Percentiles rank a stretch among this genome's conserved stretches.
Conservation (phyloP, 2,113 vertebrate species). For the Oceanites oceanicus region DNA sequence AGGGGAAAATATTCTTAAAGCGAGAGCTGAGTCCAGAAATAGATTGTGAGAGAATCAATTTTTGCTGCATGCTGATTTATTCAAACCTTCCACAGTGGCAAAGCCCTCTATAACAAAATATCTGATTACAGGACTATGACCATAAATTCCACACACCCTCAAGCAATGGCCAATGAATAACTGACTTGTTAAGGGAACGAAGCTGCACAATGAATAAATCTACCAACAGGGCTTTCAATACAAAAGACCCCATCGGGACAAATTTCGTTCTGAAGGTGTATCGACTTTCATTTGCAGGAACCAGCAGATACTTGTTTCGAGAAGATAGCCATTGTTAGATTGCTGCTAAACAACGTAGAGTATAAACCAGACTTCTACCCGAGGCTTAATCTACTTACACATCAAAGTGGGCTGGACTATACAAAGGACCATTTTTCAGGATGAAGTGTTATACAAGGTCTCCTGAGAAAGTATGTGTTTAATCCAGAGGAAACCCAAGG, state of each 20-base stretch:
- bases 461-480: background rate
- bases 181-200: constrained; percentile 52
- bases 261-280: constrained; percentile 54
- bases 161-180: constrained; percentile 62
- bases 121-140: constrained; percentile 52
- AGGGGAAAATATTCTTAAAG: background rate
- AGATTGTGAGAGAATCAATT: constrained; percentile 47
- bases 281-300: constrained; percentile 46
- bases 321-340: constrained; percentile 14
- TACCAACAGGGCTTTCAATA: constrained; percentile 53
- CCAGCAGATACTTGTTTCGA: constrained; percentile 35
- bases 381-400: background rate
- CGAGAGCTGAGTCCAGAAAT: background rate
- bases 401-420: background rate
- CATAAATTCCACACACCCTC: constrained; percentile 52
- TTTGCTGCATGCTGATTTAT: constrained; percentile 56
- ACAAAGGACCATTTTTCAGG: background rate
- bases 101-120: constrained; percentile 56
- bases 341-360: background rate
- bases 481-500: background rate
- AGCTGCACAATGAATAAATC: constrained; percentile 63
- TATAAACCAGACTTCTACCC: background rate
- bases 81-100: constrained; percentile 19
- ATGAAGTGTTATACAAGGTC: background rate
- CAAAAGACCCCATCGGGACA: constrained; percentile 32